Base-by-base conservation (phyloP, 1,140 invertebrate species). In the Drosophila orosa region DNA sequence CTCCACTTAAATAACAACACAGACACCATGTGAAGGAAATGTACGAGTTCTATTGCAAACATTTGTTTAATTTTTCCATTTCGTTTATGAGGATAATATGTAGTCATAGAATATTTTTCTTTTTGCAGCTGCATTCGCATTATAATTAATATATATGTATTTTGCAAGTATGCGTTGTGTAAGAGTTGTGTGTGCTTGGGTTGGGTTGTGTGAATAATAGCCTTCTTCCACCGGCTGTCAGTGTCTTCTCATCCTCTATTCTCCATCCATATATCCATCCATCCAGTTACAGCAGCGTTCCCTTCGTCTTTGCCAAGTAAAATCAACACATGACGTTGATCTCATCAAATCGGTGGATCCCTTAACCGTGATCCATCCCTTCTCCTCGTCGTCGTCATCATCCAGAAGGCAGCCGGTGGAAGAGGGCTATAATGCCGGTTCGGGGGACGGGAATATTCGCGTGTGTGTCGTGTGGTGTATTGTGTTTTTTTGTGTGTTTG, bases 41-140 rank as follows among this genome's bases (percentile, higher is more conserved):
- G 75, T 86, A 85, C 75, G 74, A 82, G 61, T 86, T 87, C 83
- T 86, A 87, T 86, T 86, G 78, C 83, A 87, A 86, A 86, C 83
- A 86, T 86, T 87, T 68, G 75, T 85, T 85, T 82, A 87, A 78
- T 75, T 81, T 54, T 87, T 87, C 66, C 82, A 87, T 86, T 81
- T 72, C 74, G 59, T 66, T 60, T 69, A 85, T 59, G 74, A 72
- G 78, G 73, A 47, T 80, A 80, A 81, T 80, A 80, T 80, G 78
- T 80, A 80, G 80, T 74, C 67, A 60, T 80, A 80, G 68, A 80
- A 76, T 78, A 78, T 78, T 59, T 65, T 35, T 35, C 40, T 69
- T 78, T 35, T 60, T 58, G 69, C 56, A 47, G 56, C 52, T 60
- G 67, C 67, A 31, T 37, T 73, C 69, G 69, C 47, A 45, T 73